Conservation (phyloP, 2,113 vertebrate genomes). For the Pan troglodytes region NHGRI_mPanTro3-v2.1_pri NC_072401.2:3840001-3840500, state of each 20-base stretch:
- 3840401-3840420: constrained; percentile 89
- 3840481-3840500: constrained; percentile 85
- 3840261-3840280: not conserved
- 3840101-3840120: constrained; percentile 85
- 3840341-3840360: not conserved
- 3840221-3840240: not conserved
- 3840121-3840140: constrained; percentile 90
- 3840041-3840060: not conserved
- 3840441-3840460: constrained; percentile 86
- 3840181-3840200: constrained; percentile 84
- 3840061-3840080: rapidly evolving
- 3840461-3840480: constrained; percentile 80
- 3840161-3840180: constrained; percentile 88
- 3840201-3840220: constrained; percentile 88
- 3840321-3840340: rapidly evolving
- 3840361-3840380: constrained; percentile 93
- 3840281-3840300: not conserved
- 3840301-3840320: rapidly evolving
- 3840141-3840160: not conserved
- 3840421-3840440: constrained; percentile 86
- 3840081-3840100: constrained; percentile 51
- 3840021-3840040: not conserved
- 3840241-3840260: rapidly evolving
- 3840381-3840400: constrained; percentile 89
- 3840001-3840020: not conserved